These are phyloP conservation scores for Cryptomyrus ogoouensis DNA, from an alignment of 2,113 vertebrate species.

Conservation along the genomic window DNA sequence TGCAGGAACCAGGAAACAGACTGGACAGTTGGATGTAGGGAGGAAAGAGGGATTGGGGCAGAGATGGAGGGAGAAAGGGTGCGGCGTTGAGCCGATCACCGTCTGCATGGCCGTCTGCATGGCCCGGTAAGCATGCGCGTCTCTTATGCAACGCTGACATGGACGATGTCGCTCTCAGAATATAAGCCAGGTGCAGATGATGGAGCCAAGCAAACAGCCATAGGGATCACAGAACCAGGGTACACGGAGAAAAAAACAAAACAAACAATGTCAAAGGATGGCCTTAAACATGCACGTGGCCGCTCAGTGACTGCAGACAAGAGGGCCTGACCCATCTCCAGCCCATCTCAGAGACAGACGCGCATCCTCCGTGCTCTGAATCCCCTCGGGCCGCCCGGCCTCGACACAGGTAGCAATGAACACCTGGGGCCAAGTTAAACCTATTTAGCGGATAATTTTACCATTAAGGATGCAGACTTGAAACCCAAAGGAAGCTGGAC, in stretches of 20 bases:
- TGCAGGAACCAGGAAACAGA: not conserved
- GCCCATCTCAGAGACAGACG: not conserved
- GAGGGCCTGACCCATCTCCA: not conserved
- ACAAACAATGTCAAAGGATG: not conserved
- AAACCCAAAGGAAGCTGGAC: not conserved
- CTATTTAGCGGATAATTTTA: not conserved
- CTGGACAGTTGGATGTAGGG: not conserved
- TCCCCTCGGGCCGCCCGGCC: not conserved
- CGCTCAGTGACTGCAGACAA: not conserved
- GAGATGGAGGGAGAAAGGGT: not conserved
- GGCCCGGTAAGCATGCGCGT: not conserved
- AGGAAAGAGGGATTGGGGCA: not conserved
- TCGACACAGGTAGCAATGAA: not conserved
- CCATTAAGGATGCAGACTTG: not conserved
- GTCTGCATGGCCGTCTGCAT: not conserved
- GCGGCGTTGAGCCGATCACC: not conserved
- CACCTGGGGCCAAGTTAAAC: not conserved
- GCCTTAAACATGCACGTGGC: not conserved
- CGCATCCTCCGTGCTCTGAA: not conserved
- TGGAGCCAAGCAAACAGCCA: not conserved
- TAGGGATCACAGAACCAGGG: not conserved
- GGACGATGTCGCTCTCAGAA: not conserved
- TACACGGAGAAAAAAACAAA: not conserved
- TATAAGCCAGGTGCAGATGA: not conserved
- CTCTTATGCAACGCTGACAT: not conserved